Base-by-base conservation (phyloP, 2,797 vertebrate species). In the Phrynocephalus forsythii region DNA sequence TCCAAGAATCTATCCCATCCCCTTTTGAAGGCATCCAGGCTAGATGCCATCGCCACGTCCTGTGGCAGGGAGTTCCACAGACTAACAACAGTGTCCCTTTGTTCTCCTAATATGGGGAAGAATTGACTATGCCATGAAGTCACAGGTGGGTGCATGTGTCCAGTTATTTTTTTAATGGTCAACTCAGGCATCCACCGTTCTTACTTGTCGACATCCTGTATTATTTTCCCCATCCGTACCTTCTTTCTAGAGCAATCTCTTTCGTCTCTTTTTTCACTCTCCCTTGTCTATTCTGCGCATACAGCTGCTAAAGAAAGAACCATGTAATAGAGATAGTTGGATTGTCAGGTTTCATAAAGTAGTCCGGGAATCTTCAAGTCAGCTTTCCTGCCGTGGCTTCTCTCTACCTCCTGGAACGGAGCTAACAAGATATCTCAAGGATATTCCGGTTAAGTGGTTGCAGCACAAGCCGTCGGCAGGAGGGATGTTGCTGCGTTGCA, bases 381-480 rank as follows among this genome's bases (percentile, higher is more conserved):
- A 86, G 67, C 83, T 89, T 44, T 3, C 48, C 88, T 8, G 1
- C n/a, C 88, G 85, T 89, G 85, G 84, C 7, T 0, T 78, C 2
- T 60, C 84, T 84, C 33, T 44, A 82, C 87, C 87, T 90, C 86
- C 89, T 85, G 87, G 89, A 89, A 92, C 72, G 75, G 79, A 88
- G 86, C 87, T 89, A 90, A 93, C 89, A 92, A 92, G 91, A 72
- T 87, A 85, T 87, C 79, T 92, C 92, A 89, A 91, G 87, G 87
- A 93, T 92, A 91, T 91, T 88, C 87, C 83, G 91, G 89, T 83
- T 90, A 92, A 88, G 91, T 90, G 87, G 86, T 88, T 93, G 87
- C 89, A 92, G 78, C 86, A 60, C 82, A 87, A 93, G 88, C 87
- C 84, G 60, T 66, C 13, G 38, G 79, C 79, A 71, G 82, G 28